Percentiles rank a stretch among this genome's conserved stretches.
Conservation (phyloP, 2,113 vertebrate genomes). For the Lethenteron camtschaticum region DNA sequence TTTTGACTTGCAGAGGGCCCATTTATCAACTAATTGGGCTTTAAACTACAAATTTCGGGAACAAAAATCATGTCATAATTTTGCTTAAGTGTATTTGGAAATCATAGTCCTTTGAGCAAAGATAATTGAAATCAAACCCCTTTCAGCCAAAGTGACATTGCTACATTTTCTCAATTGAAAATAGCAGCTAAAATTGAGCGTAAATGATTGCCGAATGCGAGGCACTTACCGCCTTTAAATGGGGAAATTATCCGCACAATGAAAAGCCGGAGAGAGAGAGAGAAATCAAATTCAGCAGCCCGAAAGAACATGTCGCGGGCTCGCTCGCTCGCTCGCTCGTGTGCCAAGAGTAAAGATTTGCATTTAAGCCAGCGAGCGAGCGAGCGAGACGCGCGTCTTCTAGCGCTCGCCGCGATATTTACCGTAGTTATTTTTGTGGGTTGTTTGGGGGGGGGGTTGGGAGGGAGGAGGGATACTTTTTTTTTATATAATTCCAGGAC, state of each 20-base stretch:
- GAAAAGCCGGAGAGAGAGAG: conserved; percentile 23
- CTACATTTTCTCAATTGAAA: conserved; percentile 99
- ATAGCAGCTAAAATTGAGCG: conserved; percentile 99
- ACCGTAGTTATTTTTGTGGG: no score
- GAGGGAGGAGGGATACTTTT: no score
- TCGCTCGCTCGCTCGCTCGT: neutral
- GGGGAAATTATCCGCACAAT: conserved; percentile 99
- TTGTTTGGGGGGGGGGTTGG: no score
- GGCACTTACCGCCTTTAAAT: conserved; percentile 99
- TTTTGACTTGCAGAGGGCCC: conserved; percentile 99
- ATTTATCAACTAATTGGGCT: conserved; percentile 99
- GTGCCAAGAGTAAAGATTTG: neutral
- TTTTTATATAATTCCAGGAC: no score
- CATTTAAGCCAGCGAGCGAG: neutral
- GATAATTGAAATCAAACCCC: conserved; percentile 99
- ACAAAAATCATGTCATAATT: conserved; percentile 99
- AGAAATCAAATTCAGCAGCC: neutral
- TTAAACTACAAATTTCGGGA: conserved; percentile 99
- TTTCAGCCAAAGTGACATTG: conserved; percentile 99
- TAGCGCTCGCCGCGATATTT: no score
- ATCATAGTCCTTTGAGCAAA: conserved; percentile 99
- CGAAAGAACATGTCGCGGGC: neutral
- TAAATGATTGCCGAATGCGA: conserved; percentile 99
- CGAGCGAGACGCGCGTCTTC: neutral
- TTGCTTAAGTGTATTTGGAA: conserved; percentile 99